Base-by-base conservation (phyloP, 2,888 invertebrate genomes). In the Diachrysia chrysitis region DNA sequence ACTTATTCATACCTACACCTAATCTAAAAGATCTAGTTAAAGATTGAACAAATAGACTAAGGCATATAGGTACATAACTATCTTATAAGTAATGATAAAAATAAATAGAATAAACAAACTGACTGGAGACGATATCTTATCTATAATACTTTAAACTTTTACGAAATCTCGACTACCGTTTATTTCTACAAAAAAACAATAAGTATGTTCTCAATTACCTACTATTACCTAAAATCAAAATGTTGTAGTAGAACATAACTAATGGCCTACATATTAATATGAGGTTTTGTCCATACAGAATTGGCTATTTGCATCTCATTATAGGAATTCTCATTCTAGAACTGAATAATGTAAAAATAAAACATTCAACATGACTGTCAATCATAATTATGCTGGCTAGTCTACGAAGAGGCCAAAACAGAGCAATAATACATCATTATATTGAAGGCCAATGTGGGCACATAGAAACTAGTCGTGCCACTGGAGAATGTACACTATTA, bases 401-500 rank as follows among this genome's bases (percentile, higher is more conserved):
- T 16, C n/a, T 29, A 51, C 51, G 32, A 32, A 29, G 29, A 66
- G 19, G 55, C 51, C 42, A 46, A 57, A 65, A 60, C 21, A 56
- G 42, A 32, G n/a, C 32, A 53, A 29, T 63, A 17, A 71, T 17
- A 59, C 58, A 35, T 51, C 23, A 60, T 63, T 65, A 19, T 68
- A 56, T 54, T 63, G 68, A 77, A 75, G 73, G 73, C 60, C 62
- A 60, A 5, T 17, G 21, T 25, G 23, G 5, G 5, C 5, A 14
- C 5, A 61, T 54, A 58, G 19, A 51, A 63, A 48, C 64, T 7
- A 21, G 5, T 29, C 17, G 4, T 12, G 23, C 3, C 46, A 58
- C 21, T 55, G 61, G 32, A 71, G 71, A 76, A 58, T 63, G 14
- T 54, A 56, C 10, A 10, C 16, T 9, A 56, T 57, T 66, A 57